Evolutionary conservation across 2,888 invertebrate genomes (phyloP), one percentile per base, ranked within the genome.

Genomic region (Aquatica leii): DNA sequence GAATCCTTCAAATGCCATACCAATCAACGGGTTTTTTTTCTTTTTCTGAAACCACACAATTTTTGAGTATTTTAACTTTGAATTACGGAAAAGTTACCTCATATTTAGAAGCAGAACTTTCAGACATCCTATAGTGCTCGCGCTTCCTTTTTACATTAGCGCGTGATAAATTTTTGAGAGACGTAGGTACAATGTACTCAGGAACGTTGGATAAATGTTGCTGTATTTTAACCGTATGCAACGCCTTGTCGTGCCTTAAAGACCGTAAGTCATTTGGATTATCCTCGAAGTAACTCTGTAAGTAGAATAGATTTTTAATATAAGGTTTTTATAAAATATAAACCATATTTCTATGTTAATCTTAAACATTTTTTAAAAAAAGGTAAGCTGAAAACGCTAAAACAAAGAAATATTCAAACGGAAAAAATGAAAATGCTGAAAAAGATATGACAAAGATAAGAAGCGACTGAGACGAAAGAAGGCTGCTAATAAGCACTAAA

Each of bases 121-220:
- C 75, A 6, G 73, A 65, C n/a, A 68, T 69, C 53, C 63, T 69
- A 49, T 71, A 74, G 65, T 71, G 63, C 20, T 76, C 74, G 18
- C 75, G 57, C 55, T 77, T 79, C 34, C 77, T 70, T 66, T 59
- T 62, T 8, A 34, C 43, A 12, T 72, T 78, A 18, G 86, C 84
- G 1, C 85, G 84, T 3, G 88, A 85, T 14, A 91, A 82, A 65
- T 84, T 86, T 76, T 92, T 90, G 50, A 95, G 80, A 0, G 93
- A 89, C 0, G 88, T 86, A 0, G 95, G 95, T 0, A 96, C 85
- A 70, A 95, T 89, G 78, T 98, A 98, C 55, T 96, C 96, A 0
- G 98, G 98, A 0, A 98, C 93, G 79, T 97, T 90, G 20, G 93
- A 87, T 66, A 98, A 82, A 81, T 97, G 97, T 0, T 89, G 86